Evolutionary conservation across 1,140 invertebrate species (phyloP), one percentile per base, ranked within the genome.

Genomic region (Teleogryllus occipitalis): DNA sequence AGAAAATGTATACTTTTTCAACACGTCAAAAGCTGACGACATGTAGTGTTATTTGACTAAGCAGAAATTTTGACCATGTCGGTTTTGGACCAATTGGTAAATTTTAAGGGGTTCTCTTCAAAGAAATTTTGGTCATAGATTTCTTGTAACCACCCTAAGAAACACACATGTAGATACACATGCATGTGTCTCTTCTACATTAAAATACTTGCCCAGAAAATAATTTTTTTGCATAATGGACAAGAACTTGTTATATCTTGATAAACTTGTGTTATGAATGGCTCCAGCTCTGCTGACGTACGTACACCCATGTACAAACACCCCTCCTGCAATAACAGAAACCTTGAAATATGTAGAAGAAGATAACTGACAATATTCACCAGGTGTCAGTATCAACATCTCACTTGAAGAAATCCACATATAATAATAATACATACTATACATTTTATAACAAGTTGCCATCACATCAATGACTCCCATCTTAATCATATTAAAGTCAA

Each of bases 151-250:
- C 54, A 14, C 54, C 54, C 54, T 14, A 65, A 65, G 2, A 65
- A 65, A 8, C 15, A 54, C 15, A 54, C 8, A 54, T 8, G 15
- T 8, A 54, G 0, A 14, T 65, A 65, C 0, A 65, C 54, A 65
- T 65, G 10, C 27, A 2, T 5, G 5, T 39, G 27, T 39, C 1
- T 39, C 27, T 2, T 39, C 27, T 39, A 39, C 27, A 39, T 39
- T 39, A 39, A 39, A 65, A 47, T 47, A 76, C 75, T 76, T 76
- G 47, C 75, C 46, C 47, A 47, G 7, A 76, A 47, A 47, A 76
- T 47, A 8, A 76, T 0, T 10, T 47, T 39, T 47, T 76, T 76
- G 46, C 75, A 76, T 7, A 76, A n/a, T 8, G 15, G n/a, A 15
- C 75, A 76, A 5, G 12, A n/a, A 47, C 18, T 76, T 39, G 47